These are phyloP conservation scores for Hylaeus volcanicus DNA, from an alignment of 1,140 invertebrate genomes.

Conservation along the genomic window DNA sequence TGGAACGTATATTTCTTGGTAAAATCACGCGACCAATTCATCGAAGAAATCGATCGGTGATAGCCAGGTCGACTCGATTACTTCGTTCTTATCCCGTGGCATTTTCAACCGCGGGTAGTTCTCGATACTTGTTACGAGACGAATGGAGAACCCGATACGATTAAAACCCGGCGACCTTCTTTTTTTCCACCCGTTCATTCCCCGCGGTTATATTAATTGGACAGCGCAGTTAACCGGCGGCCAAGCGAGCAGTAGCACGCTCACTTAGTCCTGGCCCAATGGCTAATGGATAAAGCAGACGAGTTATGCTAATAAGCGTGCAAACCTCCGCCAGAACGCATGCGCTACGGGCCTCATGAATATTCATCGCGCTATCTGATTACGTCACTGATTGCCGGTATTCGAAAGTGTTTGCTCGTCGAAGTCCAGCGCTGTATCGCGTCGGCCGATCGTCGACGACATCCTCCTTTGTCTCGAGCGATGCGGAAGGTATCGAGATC, in stretches of 20 bases:
- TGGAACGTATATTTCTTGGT: too few species aligned
- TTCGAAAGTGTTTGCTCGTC: conserved; percentile 69
- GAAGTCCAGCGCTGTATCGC: conserved; percentile 42
- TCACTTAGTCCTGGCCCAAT: conserved; percentile 59
- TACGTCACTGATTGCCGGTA: conserved; percentile 71
- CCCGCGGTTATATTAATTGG: conserved; percentile 58
- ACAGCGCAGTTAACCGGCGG: conserved; percentile 45
- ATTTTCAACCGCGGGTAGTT: background rate
- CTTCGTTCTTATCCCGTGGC: background rate
- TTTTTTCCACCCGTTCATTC: conserved; percentile 5
- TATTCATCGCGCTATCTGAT: conserved; percentile 72
- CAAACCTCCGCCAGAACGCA: conserved; percentile 65
- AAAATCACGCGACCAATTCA: too few species aligned
- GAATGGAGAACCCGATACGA: conserved; percentile 15
- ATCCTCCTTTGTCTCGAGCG: conserved; percentile 13
- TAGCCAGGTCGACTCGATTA: background rate
- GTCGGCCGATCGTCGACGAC: conserved; percentile 38
- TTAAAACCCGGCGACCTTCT: conserved; percentile 41
- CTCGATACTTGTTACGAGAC: background rate
- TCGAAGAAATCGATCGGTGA: too few species aligned
- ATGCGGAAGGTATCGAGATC: background rate
- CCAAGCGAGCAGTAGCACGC: conserved; percentile 44
- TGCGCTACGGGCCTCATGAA: conserved; percentile 65
- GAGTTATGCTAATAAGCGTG: conserved; percentile 75
- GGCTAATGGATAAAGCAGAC: conserved; percentile 71